These are phyloP conservation scores for Pterois miles DNA, from an alignment of 2,797 vertebrate genomes.

Conservation along the genomic window DNA sequence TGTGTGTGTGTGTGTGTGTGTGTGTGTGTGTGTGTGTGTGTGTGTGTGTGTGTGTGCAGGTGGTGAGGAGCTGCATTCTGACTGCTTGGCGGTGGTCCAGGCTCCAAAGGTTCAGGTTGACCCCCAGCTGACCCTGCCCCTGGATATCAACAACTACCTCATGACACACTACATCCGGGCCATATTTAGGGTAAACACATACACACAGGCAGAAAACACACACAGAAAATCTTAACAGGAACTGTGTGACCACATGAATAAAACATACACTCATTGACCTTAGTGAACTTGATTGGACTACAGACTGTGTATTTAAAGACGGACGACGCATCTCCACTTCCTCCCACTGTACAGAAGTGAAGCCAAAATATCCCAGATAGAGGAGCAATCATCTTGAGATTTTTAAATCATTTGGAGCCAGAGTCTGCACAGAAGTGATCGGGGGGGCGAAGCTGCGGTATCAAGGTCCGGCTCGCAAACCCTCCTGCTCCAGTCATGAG, in stretches of 20 bases:
- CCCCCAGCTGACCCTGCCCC: constrained; percentile 88
- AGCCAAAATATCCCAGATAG: no score
- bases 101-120: constrained; percentile 88
- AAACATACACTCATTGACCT: constrained; percentile 1
- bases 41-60: constrained; percentile 69
- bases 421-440: no score
- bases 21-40: constrained; percentile 40
- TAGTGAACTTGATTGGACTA: neutral
- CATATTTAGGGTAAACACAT: constrained; percentile 88
- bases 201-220: neutral
- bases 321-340: no score
- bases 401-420: no score
- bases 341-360: no score
- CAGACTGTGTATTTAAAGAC: no score
- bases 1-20: constrained; percentile 23
- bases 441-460: no score
- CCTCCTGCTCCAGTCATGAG: no score
- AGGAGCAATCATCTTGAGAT: no score
- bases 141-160: constrained; percentile 95
- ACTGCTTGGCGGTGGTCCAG: constrained; percentile 86
- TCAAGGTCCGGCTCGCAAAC: no score
- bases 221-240: neutral
- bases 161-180: constrained; percentile 92
- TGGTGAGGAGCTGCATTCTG: constrained; percentile 80
- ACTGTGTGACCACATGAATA: constrained; percentile 1